Base-by-base conservation (phyloP, 2,797 vertebrate species). In the Furcifer pardalis region DNA sequence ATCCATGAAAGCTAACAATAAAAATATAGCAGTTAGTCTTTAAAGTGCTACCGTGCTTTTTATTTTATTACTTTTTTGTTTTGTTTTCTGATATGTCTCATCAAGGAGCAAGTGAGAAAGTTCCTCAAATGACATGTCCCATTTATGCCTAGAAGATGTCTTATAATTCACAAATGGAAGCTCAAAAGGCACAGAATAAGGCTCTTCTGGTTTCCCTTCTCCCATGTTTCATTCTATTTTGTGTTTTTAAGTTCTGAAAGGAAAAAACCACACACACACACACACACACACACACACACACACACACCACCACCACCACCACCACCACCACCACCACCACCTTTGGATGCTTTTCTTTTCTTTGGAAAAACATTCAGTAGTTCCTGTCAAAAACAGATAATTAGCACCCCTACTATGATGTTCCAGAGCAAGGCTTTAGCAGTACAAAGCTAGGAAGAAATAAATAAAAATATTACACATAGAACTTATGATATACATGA, bases 381-480 rank as follows among this genome's bases (percentile, higher is more conserved):
- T 44, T 78, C 59, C 69, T 74, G 37, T 44, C 75, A 83, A 52
- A 82, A 32, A 17, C 46, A 25, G n/a, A 59, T 86, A 81, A 86
- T 86, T 60, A 81, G 73, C 65, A 81, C 73, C 7, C 73, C 62
- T 71, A 52, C 73, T 40, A 71, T 25, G 73, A 86, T 81, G 77
- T 85, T 75, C 71, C 37, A 66, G 27, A 32, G 49, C 59, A 85
- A 68, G 46, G 69, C 77, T 75, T 65, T 62, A 56, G 77, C 62
- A 65, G 42, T 74, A 52, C 46, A 37, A 75, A 75, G 72, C n/a
- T 75, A 42, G 68, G 25, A 71, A 12, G 44, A 66, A 56, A 66
- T 60, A 66, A 59, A 80, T 7, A 35, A 27, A 74, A 56, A 75
- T 66, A 80, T 56, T 75, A 74, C 7, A 66, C 35, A 74, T 52